A percentile compares a stretch with the other conserved stretches of the same genome.
Evolutionary conservation across 2,797 vertebrate species (phyloP).

Genomic region (Sebastolobus altivelis): DNA sequence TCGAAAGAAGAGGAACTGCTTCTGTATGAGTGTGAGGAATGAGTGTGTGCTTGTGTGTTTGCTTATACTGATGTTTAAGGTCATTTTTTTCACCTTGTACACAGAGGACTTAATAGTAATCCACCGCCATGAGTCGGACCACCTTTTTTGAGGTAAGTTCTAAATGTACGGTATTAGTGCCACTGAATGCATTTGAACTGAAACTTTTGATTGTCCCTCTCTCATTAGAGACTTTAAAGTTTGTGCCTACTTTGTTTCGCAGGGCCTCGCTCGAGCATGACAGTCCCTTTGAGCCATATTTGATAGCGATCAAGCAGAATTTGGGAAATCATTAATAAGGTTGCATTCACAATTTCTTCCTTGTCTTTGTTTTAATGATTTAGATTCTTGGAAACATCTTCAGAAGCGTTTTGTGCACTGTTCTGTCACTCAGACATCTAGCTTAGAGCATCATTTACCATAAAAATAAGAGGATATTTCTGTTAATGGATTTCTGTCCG

Average conservation of each 20-base stretch:
- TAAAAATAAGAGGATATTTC: not conserved
- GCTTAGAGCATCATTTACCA: not conserved
- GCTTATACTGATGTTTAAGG: conserved; percentile 25
- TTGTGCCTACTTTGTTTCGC: not conserved
- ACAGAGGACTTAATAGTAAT: conserved; percentile 34
- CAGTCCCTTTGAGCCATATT: not conserved
- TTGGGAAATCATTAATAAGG: not conserved
- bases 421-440: not conserved
- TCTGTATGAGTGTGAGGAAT: conserved; percentile 39
- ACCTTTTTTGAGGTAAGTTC: conserved; percentile 83
- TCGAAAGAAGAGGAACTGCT: conserved; percentile 60
- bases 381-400: not conserved
- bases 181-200: not conserved
- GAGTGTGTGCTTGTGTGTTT: conserved; percentile 39
- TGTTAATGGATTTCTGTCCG: not conserved
- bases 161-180: not conserved
- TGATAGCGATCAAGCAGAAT: not conserved
- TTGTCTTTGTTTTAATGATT: not conserved
- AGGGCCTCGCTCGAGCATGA: conserved; percentile 18
- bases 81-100: conserved; percentile 17
- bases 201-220: not conserved
- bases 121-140: conserved; percentile 76
- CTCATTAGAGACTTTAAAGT: not conserved
- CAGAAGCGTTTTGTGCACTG: not conserved
- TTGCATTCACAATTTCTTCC: not conserved